Conservation (phyloP, 2,113 vertebrate genomes). For the Condylura cristata region DNA sequence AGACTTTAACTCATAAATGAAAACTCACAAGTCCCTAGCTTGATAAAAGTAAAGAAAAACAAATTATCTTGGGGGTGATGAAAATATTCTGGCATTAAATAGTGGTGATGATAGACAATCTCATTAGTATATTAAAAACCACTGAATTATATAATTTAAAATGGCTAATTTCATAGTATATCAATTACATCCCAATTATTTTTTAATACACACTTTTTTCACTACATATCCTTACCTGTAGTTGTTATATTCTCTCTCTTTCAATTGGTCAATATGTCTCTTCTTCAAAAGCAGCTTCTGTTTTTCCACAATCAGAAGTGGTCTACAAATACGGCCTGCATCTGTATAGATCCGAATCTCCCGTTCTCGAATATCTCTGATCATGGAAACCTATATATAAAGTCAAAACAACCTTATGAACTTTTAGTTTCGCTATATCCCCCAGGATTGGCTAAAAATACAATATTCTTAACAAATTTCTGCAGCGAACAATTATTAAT, state of each 20-base stretch:
- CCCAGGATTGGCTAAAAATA: conserved; percentile 30
- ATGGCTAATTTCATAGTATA: background rate
- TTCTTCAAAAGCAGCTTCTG: conserved; percentile 97
- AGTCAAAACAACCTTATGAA: background rate
- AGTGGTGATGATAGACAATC: background rate
- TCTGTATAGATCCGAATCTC: conserved; percentile 99
- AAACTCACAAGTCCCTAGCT: background rate
- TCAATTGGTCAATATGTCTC: conserved; percentile 97
- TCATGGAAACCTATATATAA: conserved; percentile 94
- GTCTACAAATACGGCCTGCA: conserved; percentile 96
- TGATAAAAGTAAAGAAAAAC: conserved; percentile 5
- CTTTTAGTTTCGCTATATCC: conserved; percentile 13
- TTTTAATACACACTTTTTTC: background rate
- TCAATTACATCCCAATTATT: background rate
- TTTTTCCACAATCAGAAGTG: conserved; percentile 97
- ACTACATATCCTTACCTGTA: conserved; percentile 90
- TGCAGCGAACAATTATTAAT: background rate
- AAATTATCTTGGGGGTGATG: background rate
- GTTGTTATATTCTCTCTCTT: conserved; percentile 99
- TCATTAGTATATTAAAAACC: background rate
- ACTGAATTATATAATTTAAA: background rate
- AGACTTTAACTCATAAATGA: background rate
- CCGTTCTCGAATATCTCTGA: conserved; percentile 96
- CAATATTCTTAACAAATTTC: conserved; percentile 13
- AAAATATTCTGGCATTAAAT: background rate